Conservation (phyloP, 2,797 vertebrate genomes). For the Enoplosus armatus region DNA sequence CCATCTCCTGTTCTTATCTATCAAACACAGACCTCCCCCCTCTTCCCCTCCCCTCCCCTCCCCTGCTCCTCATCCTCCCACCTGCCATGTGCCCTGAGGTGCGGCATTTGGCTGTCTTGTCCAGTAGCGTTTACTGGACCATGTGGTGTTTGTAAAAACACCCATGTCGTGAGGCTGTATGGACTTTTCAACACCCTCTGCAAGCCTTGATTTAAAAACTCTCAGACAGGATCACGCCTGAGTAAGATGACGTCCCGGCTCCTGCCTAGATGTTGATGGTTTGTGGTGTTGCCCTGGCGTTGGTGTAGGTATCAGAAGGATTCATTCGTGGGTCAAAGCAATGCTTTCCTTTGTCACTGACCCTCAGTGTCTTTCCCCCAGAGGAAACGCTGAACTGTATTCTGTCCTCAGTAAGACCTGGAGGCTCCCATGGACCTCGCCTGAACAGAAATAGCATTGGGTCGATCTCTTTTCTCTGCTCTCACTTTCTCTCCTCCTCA, state of each 20-base stretch:
- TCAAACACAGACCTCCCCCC: slow-evolving; percentile 60
- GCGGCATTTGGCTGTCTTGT: slow-evolving; percentile 4
- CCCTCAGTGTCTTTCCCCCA: slow-evolving; percentile 12
- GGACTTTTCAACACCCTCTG: slow-evolving; percentile 13
- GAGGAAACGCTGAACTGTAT: slow-evolving; percentile 16
- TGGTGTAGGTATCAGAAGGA: neutral
- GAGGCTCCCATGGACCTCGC: slow-evolving; percentile 15
- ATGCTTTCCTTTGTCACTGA: slow-evolving; percentile 17
- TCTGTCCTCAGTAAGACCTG: slow-evolving; percentile 16
- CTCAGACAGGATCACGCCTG: slow-evolving; percentile 4
- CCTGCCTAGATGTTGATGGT: slow-evolving; percentile 24
- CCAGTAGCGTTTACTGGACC: slow-evolving; percentile 27
- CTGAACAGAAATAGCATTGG: slow-evolving; percentile 36
- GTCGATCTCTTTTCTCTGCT: slow-evolving; percentile 18
- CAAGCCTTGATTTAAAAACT: slow-evolving; percentile 5
- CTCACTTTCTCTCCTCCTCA: slow-evolving; percentile 23
- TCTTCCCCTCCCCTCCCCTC: neutral
- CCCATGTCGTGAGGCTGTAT: neutral
- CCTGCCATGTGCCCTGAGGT: slow-evolving; percentile 30
- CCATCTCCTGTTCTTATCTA: slow-evolving; percentile 73
- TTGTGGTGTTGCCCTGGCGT: slow-evolving; percentile 9
- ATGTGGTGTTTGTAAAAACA: slow-evolving; percentile 50
- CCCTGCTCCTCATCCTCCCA: slow-evolving; percentile 22
- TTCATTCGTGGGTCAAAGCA: slow-evolving; percentile 23
- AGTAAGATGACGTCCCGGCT: neutral